Evolutionary conservation across 2,797 vertebrate genomes (phyloP).

Genomic region (Protonibea diacanthus): DNA sequence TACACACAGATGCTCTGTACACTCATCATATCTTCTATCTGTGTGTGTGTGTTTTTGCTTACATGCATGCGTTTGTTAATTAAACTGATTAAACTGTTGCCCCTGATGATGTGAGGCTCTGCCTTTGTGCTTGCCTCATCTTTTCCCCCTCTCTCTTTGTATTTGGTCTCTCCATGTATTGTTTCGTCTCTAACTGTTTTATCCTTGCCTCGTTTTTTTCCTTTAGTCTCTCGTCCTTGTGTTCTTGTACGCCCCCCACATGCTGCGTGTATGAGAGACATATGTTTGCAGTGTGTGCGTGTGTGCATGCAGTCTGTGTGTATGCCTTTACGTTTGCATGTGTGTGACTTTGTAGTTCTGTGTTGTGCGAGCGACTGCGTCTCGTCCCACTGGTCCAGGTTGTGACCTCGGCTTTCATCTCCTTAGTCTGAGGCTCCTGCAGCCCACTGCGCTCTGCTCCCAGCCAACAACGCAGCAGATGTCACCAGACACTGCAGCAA

Average conservation of each 20-base stretch:
- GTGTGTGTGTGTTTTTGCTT: slow-evolving; percentile 47
- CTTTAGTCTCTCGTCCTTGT: slow-evolving; percentile 61
- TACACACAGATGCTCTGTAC: slow-evolving; percentile 11
- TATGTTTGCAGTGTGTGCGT: slow-evolving; percentile 40
- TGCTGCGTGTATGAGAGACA: slow-evolving; percentile 31
- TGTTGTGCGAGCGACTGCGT: slow-evolving; percentile 43
- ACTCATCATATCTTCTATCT: slow-evolving; percentile 24
- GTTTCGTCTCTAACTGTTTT: slow-evolving; percentile 56
- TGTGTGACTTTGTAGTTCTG: slow-evolving; percentile 66
- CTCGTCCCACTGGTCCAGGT: slow-evolving; percentile 77
- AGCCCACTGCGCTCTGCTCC: slow-evolving; percentile 67
- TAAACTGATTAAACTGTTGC: slow-evolving; percentile 65
- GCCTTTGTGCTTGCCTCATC: slow-evolving; percentile 44
- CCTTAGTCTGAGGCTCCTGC: slow-evolving; percentile 74
- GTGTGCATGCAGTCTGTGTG: slow-evolving; percentile 11
- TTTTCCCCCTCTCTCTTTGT: slow-evolving; percentile 20
- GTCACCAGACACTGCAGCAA: slow-evolving; percentile 72
- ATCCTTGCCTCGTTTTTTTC: slow-evolving; percentile 41
- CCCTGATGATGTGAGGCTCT: slow-evolving; percentile 51
- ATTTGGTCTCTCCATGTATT: slow-evolving; percentile 8
- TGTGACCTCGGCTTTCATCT: slow-evolving; percentile 84
- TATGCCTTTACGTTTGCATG: slow-evolving; percentile 40
- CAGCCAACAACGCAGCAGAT: slow-evolving; percentile 79
- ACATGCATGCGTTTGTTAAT: slow-evolving; percentile 64
- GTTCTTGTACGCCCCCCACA: slow-evolving; percentile 22